These are phyloP conservation scores for Epizoanthus scotinus DNA, from an alignment of 92 coral and sea anemone genomes.

Conservation along the genomic window DNA sequence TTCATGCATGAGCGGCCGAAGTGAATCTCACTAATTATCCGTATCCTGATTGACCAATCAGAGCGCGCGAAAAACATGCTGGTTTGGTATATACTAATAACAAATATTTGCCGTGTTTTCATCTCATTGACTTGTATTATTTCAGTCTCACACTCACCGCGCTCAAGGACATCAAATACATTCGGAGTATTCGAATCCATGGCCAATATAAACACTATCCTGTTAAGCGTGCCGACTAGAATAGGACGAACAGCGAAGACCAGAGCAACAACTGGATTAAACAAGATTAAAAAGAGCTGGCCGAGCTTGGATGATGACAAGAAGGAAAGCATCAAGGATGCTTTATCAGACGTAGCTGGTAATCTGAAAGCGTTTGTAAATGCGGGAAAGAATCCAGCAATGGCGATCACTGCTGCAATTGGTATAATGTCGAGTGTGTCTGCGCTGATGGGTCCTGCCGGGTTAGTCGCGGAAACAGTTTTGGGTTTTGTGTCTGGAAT, in stretches of 20 bases:
- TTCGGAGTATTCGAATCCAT: background rate
- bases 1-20: too few relatives aligned
- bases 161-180: too few relatives aligned
- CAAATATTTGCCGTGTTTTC: too few relatives aligned
- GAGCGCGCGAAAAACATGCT: too few relatives aligned
- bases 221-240: background rate
- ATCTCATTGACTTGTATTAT: too few relatives aligned
- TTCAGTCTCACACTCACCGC: too few relatives aligned
- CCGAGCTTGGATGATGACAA: background rate
- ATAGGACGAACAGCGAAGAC: background rate
- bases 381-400: constrained; percentile 25
- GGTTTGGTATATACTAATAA: too few relatives aligned
- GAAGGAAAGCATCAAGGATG: background rate
- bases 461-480: constrained; percentile 36
- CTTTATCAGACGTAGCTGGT: constrained; percentile 14
- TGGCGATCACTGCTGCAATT: constrained; percentile 47
- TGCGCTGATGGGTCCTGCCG: constrained; percentile 47
- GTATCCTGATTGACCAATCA: too few relatives aligned
- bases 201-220: background rate
- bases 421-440: constrained; percentile 43
- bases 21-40: too few relatives aligned
- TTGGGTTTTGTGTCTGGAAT: constrained; percentile 52
- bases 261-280: constrained; percentile 2
- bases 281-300: constrained; percentile 16
- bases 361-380: constrained; percentile 23